phyloP scores from a whole-genome alignment of 2,113 vertebrate genomes.

The Centropus unirufus region DNA sequence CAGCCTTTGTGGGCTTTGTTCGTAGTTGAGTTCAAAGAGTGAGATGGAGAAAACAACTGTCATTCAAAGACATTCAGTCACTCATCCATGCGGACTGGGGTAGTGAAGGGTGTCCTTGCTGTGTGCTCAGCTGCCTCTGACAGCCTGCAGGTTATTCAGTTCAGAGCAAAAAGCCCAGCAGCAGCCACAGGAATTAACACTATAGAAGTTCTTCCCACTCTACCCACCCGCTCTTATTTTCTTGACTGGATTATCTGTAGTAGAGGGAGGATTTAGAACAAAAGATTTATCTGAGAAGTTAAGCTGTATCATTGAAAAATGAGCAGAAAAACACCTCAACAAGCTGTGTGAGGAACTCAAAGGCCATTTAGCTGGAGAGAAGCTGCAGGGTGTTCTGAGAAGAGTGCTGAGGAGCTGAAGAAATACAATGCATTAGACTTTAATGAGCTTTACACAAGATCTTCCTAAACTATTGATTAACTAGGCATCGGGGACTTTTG shows the following conservation, averaged over 20 bases:
- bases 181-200: conserved; percentile 5
- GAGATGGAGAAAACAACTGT: not conserved
- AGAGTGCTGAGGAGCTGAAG: not conserved
- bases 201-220: not conserved
- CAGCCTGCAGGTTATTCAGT: not conserved
- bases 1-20: not conserved
- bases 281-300: conserved; percentile 32
- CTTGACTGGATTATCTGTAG: not conserved
- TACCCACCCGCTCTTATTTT: not conserved
- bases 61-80: not conserved
- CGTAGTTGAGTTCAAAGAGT: not conserved
- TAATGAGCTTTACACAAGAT: conserved; percentile 53
- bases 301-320: conserved; percentile 23
- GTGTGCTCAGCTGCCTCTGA: not conserved
- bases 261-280: conserved; percentile 17
- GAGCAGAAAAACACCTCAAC: conserved; percentile 44
- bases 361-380: conserved; percentile 29
- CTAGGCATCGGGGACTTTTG: conserved; percentile 54
- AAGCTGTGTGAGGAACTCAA: not conserved
- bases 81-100: not conserved
- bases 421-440: conserved; percentile 52
- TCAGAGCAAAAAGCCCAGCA: not conserved
- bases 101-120: not conserved
- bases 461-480: conserved; percentile 70
- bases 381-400: conserved; percentile 32